phyloP scores from a whole-genome alignment of 2,113 vertebrate genomes.

The Aphelocoma coerulescens region DNA sequence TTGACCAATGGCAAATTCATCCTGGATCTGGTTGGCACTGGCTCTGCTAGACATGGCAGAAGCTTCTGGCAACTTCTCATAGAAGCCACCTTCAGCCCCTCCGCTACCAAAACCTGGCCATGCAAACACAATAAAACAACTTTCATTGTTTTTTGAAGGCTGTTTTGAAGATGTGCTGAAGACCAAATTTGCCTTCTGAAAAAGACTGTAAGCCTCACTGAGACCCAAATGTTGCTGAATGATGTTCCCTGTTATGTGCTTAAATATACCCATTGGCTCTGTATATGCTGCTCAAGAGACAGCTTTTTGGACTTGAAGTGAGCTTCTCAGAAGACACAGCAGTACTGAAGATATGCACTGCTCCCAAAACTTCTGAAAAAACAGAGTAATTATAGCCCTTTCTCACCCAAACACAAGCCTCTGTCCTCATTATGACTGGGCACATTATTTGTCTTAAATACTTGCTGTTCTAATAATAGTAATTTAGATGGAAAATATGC shows the following conservation, averaged over 20 bases:
- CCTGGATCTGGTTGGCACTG: not conserved
- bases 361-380: not conserved
- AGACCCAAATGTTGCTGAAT: not conserved
- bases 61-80: not conserved
- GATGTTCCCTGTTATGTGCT: not conserved
- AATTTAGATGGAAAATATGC: slow-evolving; percentile 7
- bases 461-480: not conserved
- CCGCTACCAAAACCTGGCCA: accelerated
- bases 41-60: not conserved
- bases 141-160: not conserved
- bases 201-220: not conserved
- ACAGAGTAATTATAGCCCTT: not conserved
- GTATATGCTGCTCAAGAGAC: not conserved
- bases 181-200: not conserved
- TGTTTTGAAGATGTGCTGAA: not conserved
- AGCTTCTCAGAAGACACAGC: not conserved
- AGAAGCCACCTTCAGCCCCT: not conserved
- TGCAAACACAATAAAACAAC: not conserved
- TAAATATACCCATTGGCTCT: not conserved
- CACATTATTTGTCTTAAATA: not conserved
- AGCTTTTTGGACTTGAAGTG: not conserved
- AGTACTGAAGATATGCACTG: not conserved
- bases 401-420: not conserved
- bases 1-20: not conserved
- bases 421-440: not conserved